phyloP scores from a whole-genome alignment of 2,113 vertebrate genomes.

The Balaeniceps rex region DNA sequence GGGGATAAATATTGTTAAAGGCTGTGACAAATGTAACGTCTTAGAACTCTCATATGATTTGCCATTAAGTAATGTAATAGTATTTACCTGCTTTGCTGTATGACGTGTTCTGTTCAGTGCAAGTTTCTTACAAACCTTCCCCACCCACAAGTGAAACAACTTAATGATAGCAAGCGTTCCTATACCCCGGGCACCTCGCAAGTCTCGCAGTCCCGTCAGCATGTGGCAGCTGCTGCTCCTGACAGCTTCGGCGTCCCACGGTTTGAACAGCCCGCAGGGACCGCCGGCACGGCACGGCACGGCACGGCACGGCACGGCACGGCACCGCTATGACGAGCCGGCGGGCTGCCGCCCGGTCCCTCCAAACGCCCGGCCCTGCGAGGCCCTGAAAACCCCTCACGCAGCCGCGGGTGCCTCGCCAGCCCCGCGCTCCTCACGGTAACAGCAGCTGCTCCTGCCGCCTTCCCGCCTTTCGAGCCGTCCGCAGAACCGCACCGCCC shows the following conservation, averaged over 20 bases:
- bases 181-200: rapidly evolving
- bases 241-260: too few relatives aligned
- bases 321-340: too few relatives aligned
- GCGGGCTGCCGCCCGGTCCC: background rate
- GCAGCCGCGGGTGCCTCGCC: rapidly evolving
- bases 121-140: too few relatives aligned
- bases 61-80: too few relatives aligned
- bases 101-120: too few relatives aligned
- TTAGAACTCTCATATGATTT: background rate
- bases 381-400: too few relatives aligned
- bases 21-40: background rate
- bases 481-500: background rate
- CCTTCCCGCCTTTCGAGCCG: background rate
- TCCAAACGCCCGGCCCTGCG: too few relatives aligned
- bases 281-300: too few relatives aligned
- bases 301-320: too few relatives aligned
- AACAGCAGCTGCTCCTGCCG: rapidly evolving
- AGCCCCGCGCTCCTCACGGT: background rate
- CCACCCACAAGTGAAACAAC: too few relatives aligned
- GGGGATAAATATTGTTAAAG: background rate
- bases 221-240: too few relatives aligned
- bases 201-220: background rate
- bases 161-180: rapidly evolving
- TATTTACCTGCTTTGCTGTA: too few relatives aligned
- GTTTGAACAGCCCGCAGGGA: background rate